A percentile compares a stretch with the other conserved stretches of the same genome.
These are phyloP conservation scores for Sprattus sprattus DNA, from an alignment of 2,113 vertebrate genomes.

Conservation along the genomic window DNA sequence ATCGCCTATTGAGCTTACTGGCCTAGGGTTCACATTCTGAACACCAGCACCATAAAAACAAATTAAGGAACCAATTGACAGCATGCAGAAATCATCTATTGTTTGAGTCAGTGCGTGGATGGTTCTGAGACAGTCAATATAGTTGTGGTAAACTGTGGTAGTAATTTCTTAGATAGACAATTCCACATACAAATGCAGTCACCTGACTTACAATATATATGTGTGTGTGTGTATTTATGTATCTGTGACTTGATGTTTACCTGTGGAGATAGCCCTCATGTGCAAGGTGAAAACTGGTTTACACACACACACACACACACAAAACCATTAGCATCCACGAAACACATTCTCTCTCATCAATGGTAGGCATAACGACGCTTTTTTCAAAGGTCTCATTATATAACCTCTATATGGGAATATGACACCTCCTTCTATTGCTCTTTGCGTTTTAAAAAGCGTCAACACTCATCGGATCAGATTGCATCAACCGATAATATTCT, in stretches of 20 bases:
- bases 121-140: background rate
- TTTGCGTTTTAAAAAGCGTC: background rate
- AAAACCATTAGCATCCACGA: background rate
- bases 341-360: background rate
- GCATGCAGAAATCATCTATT: background rate
- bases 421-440: background rate
- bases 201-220: background rate
- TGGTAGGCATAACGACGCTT: background rate
- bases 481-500: slow-evolving; percentile 12
- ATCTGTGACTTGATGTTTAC: no score
- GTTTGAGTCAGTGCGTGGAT: background rate
- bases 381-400: background rate
- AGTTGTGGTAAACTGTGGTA: background rate
- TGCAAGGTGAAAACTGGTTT: background rate
- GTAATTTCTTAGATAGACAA: no score
- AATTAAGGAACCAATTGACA: background rate
- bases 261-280: no score
- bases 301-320: background rate
- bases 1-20: background rate
- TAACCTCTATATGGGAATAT: background rate
- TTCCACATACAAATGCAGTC: background rate
- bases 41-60: background rate
- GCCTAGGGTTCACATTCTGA: background rate
- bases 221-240: no score
- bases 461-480: background rate